These are phyloP conservation scores for Saturnia japonica DNA, from an alignment of 2,888 invertebrate species.

Conservation along the genomic window DNA sequence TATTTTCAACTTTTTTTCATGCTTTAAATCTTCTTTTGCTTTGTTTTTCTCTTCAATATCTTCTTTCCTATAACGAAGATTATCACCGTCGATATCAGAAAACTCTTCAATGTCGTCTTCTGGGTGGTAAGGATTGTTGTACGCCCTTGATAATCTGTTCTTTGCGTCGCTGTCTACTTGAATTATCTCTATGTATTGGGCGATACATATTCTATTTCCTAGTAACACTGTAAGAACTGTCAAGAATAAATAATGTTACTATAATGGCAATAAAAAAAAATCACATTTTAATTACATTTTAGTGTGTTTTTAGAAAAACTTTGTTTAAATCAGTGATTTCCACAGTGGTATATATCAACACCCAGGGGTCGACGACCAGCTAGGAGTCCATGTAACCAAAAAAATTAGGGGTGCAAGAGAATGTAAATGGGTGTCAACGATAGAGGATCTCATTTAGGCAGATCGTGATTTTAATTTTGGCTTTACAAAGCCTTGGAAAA, in stretches of 20 bases:
- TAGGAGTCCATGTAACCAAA: too few relatives aligned
- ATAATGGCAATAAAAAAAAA: too few relatives aligned
- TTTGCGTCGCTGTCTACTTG: background rate
- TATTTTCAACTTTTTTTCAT: constrained; percentile 12
- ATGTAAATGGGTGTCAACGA: too few relatives aligned
- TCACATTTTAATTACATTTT: too few relatives aligned
- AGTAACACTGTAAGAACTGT: background rate
- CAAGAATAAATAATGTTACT: background rate
- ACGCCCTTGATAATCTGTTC: constrained; percentile 18
- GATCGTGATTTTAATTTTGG: too few relatives aligned
- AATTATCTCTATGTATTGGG: background rate
- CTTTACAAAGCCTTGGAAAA: too few relatives aligned
- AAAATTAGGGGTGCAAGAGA: too few relatives aligned
- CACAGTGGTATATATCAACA: too few relatives aligned
- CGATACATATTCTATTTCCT: background rate
- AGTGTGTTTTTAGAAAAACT: too few relatives aligned
- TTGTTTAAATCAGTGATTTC: too few relatives aligned
- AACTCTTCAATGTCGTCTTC: constrained; percentile 25
- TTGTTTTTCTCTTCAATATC: background rate
- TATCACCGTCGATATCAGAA: constrained; percentile 25
- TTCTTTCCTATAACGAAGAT: constrained; percentile 11
- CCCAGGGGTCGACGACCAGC: too few relatives aligned
- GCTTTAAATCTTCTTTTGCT: background rate
- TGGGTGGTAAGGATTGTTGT: constrained; percentile 28
- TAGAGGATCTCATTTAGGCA: too few relatives aligned